Evolutionary conservation across 2,797 vertebrate genomes (phyloP).

Genomic region (Fringilla coelebs): DNA sequence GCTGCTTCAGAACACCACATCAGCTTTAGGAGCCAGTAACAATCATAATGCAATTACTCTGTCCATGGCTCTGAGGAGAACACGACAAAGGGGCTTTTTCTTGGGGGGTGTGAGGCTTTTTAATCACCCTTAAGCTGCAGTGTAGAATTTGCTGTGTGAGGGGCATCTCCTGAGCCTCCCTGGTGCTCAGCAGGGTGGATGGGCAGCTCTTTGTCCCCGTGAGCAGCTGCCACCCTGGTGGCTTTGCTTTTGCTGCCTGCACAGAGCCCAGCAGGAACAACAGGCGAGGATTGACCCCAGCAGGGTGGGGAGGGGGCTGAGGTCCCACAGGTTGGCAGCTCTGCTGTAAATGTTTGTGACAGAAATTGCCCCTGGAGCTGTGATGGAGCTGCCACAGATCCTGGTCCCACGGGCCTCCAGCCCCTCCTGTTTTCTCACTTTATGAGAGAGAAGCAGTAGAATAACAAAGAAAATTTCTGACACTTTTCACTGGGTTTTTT

Average conservation of each 20-base stretch:
- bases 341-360: neutral
- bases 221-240: neutral
- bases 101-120: neutral
- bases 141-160: neutral
- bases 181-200: neutral
- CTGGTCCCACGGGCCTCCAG: neutral
- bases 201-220: neutral
- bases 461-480: neutral
- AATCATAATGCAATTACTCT: neutral
- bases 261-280: neutral
- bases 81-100: neutral
- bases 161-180: neutral
- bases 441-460: neutral
- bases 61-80: neutral
- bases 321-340: neutral
- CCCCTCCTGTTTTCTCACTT: neutral
- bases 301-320: neutral
- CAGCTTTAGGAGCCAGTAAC: neutral
- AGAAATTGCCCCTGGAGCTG: neutral
- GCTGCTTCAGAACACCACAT: neutral
- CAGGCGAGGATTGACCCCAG: accelerated
- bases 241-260: neutral
- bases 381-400: neutral
- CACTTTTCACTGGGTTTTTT: accelerated
- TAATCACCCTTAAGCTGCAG: neutral